Evolutionary conservation across 2,888 invertebrate genomes (phyloP).

Genomic region (Tenthredo distinguenda): DNA sequence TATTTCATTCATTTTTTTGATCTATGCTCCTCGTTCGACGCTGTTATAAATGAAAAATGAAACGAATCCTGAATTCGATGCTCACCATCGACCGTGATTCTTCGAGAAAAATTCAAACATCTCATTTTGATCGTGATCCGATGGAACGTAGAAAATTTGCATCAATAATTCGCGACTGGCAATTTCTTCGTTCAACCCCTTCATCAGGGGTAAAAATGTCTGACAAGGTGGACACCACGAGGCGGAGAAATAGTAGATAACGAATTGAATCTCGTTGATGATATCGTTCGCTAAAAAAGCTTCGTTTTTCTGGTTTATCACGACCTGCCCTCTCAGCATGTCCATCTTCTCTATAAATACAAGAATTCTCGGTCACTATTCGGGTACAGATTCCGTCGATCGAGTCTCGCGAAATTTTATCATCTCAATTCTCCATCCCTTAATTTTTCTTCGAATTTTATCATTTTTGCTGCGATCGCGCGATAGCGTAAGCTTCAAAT

Average conservation of each 20-base stretch:
- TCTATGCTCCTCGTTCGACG: background rate
- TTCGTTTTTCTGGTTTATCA: constrained; percentile 61
- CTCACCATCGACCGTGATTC: constrained; percentile 64
- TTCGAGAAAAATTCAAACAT: constrained; percentile 60
- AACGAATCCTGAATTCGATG: background rate
- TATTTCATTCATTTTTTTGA: constrained; percentile 37
- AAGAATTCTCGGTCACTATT: background rate
- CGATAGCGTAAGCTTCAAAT: too few relatives aligned
- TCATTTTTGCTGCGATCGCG: background rate
- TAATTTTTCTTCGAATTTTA: background rate
- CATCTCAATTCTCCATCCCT: background rate
- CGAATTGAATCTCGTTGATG: constrained; percentile 59
- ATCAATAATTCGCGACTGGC: constrained; percentile 55
- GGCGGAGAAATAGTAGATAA: constrained; percentile 65
- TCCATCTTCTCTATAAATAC: constrained; percentile 59
- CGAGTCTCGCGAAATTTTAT: background rate
- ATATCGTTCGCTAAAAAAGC: constrained; percentile 60
- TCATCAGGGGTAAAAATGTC: constrained; percentile 62
- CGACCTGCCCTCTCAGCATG: constrained; percentile 59
- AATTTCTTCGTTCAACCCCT: constrained; percentile 57
- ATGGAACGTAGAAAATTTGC: constrained; percentile 64
- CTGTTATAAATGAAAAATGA: background rate
- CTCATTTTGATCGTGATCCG: constrained; percentile 61
- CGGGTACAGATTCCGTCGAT: background rate
- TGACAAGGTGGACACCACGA: constrained; percentile 66